A percentile compares a stretch with the other conserved stretches of the same genome.
These are phyloP conservation scores for Melangyna quadrimaculata DNA, from an alignment of 2,888 invertebrate species.

Conservation along the genomic window DNA sequence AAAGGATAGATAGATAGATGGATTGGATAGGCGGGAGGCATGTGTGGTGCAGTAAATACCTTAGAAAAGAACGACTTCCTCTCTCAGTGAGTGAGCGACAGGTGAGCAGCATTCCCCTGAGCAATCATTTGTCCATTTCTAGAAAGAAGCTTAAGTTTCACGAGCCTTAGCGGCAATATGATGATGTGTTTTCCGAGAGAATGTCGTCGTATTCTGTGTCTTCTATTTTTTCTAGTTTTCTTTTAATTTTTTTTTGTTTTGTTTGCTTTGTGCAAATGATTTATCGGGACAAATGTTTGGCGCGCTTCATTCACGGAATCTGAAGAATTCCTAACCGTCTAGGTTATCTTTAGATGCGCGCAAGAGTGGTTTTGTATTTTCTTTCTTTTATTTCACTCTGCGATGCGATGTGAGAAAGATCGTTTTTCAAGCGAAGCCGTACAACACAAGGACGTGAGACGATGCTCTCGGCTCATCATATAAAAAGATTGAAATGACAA, in stretches of 20 bases:
- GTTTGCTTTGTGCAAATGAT: constrained; percentile 59
- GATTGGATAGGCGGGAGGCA: background rate
- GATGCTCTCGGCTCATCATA: constrained; percentile 8
- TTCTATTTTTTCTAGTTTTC: background rate
- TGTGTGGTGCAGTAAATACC: constrained; percentile 2
- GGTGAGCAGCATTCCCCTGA: constrained; percentile 66
- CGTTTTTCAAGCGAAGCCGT: constrained; percentile 48
- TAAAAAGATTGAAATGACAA: constrained; percentile 40
- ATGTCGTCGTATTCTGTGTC: constrained; percentile 34
- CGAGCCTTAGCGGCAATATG: background rate
- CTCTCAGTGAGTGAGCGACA: constrained; percentile 48
- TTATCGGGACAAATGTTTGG: constrained; percentile 74
- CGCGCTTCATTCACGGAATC: constrained; percentile 72
- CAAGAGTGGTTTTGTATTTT: constrained; percentile 40
- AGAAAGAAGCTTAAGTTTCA: constrained; percentile 53
- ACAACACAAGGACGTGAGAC: constrained; percentile 33
- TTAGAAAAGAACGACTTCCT: constrained; percentile 37
- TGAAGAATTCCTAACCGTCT: constrained; percentile 67
- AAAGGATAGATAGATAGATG: background rate
- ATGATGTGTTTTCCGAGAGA: constrained; percentile 7
- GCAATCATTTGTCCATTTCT: constrained; percentile 63
- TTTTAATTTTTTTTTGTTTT: background rate
- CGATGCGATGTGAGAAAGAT: constrained; percentile 37
- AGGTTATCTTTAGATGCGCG: constrained; percentile 71
- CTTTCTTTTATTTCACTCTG: constrained; percentile 1